phyloP scores from a whole-genome alignment of 2,888 invertebrate genomes.

The Glyphotaelius pellucidus region DNA sequence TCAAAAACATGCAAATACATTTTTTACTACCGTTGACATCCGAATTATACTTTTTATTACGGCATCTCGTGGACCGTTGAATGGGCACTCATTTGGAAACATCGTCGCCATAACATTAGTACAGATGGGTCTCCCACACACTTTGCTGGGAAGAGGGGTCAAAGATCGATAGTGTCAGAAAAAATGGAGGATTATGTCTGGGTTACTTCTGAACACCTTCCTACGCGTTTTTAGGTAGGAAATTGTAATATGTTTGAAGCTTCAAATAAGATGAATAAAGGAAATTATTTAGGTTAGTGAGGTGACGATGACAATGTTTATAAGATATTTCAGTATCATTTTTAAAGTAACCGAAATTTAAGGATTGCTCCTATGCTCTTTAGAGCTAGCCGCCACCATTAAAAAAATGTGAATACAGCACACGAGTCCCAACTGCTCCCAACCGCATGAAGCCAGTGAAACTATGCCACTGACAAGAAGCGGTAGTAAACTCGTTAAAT shows the following conservation, averaged over 20 bases:
- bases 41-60: neutral
- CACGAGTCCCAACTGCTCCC: no score
- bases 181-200: slow-evolving; percentile 21
- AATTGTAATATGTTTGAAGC: neutral
- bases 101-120: neutral
- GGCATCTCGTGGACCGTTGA: neutral
- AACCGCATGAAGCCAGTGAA: no score
- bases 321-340: neutral
- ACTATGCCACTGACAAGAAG: neutral
- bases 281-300: neutral
- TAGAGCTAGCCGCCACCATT: no score
- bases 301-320: neutral
- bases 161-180: neutral
- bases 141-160: slow-evolving; percentile 13
- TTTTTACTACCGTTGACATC: neutral
- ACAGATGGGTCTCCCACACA: slow-evolving; percentile 16
- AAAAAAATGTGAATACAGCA: no score
- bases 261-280: neutral
- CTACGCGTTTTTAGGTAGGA: neutral
- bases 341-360: no score
- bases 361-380: no score
- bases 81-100: neutral
- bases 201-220: slow-evolving; percentile 10
- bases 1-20: neutral
- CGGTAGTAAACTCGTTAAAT: neutral